A percentile compares a stretch with the other conserved stretches of the same genome.
Conservation (phyloP, 1,140 invertebrate species). For the Papilio helenus region DNA sequence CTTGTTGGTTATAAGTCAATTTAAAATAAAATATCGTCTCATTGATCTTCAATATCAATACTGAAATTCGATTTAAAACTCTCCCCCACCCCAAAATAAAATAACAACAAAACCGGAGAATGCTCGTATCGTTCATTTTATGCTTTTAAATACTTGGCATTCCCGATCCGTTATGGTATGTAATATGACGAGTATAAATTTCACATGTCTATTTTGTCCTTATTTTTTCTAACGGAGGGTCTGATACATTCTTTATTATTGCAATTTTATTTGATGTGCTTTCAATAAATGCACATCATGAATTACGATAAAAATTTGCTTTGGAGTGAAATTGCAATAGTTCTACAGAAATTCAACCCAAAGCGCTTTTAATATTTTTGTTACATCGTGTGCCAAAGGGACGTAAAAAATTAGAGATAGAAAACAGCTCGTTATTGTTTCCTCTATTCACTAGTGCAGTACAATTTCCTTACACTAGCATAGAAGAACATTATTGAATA, state of each 20-base stretch:
- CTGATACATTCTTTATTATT: conserved; percentile 39
- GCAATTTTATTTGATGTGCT: conserved; percentile 28
- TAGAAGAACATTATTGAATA: too few species aligned
- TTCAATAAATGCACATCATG: conserved; percentile 13
- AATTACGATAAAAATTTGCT: not conserved
- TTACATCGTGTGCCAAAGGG: not conserved
- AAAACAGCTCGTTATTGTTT: not conserved
- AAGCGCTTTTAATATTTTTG: not conserved
- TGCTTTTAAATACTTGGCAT: conserved; percentile 72
- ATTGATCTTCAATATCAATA: conserved; percentile 12
- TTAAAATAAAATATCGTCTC: not conserved
- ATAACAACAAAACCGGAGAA: conserved; percentile 55
- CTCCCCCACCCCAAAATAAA: conserved; percentile 55
- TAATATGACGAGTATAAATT: conserved; percentile 73
- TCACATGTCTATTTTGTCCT: conserved; percentile 62
- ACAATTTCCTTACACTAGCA: too few species aligned
- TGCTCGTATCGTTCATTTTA: conserved; percentile 58
- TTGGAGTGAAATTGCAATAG: not conserved
- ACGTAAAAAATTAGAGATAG: not conserved
- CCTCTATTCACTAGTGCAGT: too few species aligned
- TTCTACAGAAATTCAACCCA: not conserved
- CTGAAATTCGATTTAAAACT: conserved; percentile 37
- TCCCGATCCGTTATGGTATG: conserved; percentile 66
- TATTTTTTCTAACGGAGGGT: conserved; percentile 52
- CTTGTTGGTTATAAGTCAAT: not conserved